These are phyloP conservation scores for Chelon labrosus DNA, from an alignment of 2,797 vertebrate species.

Conservation along the genomic window DNA sequence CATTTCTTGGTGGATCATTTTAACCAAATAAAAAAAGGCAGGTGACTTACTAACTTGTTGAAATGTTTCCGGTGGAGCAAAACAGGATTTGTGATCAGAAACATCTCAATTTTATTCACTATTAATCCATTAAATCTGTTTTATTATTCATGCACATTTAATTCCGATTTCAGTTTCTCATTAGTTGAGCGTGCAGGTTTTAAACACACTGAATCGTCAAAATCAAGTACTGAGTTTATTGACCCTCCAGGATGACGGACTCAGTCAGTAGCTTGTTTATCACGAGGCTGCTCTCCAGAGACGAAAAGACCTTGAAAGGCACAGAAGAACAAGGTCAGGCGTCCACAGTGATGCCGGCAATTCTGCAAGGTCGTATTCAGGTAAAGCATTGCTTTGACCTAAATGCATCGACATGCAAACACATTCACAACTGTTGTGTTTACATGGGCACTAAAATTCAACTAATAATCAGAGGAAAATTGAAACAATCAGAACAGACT, in stretches of 20 bases:
- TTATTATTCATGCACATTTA: background rate
- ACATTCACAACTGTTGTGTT: background rate
- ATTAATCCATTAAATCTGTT: background rate
- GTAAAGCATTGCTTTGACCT: conserved; percentile 1
- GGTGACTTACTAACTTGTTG: background rate
- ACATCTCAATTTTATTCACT: background rate
- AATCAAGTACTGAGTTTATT: too few relatives aligned
- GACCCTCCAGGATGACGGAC: background rate
- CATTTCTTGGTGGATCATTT: background rate
- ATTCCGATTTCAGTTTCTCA: conserved; percentile 3
- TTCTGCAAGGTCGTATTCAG: background rate
- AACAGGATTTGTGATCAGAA: background rate
- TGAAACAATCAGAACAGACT: too few relatives aligned
- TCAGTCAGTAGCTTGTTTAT: background rate
- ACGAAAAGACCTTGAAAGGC: conserved; percentile 15
- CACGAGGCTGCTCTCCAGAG: background rate
- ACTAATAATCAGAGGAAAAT: too few relatives aligned
- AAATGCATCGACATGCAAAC: background rate
- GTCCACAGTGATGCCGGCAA: background rate
- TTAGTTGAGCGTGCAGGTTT: conserved; percentile 2
- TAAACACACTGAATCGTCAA: background rate
- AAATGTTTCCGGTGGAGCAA: background rate
- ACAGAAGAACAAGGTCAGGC: background rate
- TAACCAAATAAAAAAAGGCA: background rate
- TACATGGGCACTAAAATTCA: background rate